Conservation (phyloP, 2,888 invertebrate species). For the Tigriopus californicus region DNA sequence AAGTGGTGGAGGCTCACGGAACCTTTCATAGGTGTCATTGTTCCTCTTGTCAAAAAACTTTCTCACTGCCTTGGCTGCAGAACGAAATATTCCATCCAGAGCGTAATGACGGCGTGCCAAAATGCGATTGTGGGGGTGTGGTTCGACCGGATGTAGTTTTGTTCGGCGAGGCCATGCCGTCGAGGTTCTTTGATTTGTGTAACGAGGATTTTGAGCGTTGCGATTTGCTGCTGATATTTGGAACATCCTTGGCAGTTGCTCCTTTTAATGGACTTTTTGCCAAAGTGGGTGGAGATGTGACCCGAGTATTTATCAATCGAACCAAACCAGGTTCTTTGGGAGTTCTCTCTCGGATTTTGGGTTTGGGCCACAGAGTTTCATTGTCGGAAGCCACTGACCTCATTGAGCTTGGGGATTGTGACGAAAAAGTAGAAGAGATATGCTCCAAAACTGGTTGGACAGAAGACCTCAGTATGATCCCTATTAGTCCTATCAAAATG, state of each 20-base stretch:
- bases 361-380: not conserved
- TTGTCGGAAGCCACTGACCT: not conserved
- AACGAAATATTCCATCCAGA: slow-evolving; percentile 29
- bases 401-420: slow-evolving; percentile 5
- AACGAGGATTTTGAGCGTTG: slow-evolving; percentile 58
- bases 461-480: not conserved
- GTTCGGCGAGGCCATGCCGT: slow-evolving; percentile 76
- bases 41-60: slow-evolving; percentile 45
- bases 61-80: slow-evolving; percentile 68
- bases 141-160: slow-evolving; percentile 91
- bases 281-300: not conserved
- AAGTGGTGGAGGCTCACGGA: slow-evolving; percentile 83
- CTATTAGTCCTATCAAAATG: not conserved
- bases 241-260: slow-evolving; percentile 67
- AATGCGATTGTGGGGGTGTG: slow-evolving; percentile 53
- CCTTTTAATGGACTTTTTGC: slow-evolving; percentile 1
- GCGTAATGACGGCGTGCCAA: slow-evolving; percentile 43
- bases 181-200: slow-evolving; percentile 47
- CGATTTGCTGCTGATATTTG: slow-evolving; percentile 80
- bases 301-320: slow-evolving; percentile 2
- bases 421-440: not conserved
- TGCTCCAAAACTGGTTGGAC: not conserved
- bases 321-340: slow-evolving; percentile 3
- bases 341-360: not conserved
- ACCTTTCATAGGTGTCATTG: slow-evolving; percentile 76